These are phyloP conservation scores for Siniperca chuatsi DNA, from an alignment of 2,113 vertebrate species.

Conservation along the genomic window DNA sequence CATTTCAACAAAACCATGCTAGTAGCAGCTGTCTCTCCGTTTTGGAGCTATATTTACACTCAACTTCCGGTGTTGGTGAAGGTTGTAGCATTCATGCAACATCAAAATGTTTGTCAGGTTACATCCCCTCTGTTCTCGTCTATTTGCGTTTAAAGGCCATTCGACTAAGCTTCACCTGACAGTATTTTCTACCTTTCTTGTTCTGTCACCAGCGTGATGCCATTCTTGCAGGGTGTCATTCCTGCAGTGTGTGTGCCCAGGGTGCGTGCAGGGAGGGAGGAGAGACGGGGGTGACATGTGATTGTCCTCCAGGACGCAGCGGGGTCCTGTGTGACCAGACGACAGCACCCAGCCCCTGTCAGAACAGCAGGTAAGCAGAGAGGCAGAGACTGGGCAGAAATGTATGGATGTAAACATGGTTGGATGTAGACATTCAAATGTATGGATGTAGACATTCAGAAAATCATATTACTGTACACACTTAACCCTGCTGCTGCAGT, in stretches of 20 bases:
- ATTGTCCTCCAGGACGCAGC: slow-evolving; percentile 90
- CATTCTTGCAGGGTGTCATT: slow-evolving; percentile 93
- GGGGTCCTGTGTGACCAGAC: slow-evolving; percentile 93
- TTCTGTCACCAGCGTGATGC: slow-evolving; percentile 66
- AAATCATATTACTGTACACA: not conserved
- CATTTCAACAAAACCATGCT: not conserved
- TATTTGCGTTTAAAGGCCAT: not conserved
- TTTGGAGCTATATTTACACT: not conserved
- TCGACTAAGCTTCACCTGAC: not conserved
- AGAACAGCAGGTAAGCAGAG: slow-evolving; percentile 87
- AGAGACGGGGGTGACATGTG: slow-evolving; percentile 91
- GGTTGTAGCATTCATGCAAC: not conserved
- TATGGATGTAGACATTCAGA: no score
- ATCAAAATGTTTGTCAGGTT: not conserved
- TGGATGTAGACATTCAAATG: not conserved
- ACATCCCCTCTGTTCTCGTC: rapidly evolving
- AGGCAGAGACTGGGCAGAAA: not conserved
- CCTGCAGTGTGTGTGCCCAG: slow-evolving; percentile 93
- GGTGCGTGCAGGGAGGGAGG: slow-evolving; percentile 91
- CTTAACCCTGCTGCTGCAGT: not conserved
- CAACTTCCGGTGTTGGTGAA: not conserved
- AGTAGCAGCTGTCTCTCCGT: not conserved
- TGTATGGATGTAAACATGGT: not conserved
- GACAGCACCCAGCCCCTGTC: slow-evolving; percentile 84
- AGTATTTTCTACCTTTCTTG: not conserved